phyloP scores from a whole-genome alignment of 23 tunicate species.

The Styela clava region DNA sequence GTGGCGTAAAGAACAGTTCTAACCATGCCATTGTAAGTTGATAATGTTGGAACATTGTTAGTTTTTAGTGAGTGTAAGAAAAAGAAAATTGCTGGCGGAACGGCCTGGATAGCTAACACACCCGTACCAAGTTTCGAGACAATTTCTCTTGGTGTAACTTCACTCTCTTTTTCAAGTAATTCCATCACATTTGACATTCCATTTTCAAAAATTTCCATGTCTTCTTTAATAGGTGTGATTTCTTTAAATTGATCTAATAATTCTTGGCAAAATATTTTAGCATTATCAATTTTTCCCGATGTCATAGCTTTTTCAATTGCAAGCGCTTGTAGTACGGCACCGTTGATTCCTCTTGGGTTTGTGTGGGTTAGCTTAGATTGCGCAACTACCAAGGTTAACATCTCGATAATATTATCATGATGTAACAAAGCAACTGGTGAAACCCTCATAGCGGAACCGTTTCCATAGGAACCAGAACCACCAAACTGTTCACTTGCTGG shows the following conservation, averaged over 20 bases:
- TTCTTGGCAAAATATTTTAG: constrained; percentile 31
- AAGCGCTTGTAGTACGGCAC: constrained; percentile 60
- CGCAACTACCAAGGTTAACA: constrained; percentile 10
- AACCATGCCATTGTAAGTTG: constrained; percentile 19
- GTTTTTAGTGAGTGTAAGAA: constrained; percentile 46
- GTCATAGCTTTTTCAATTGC: constrained; percentile 54
- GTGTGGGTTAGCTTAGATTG: constrained; percentile 42
- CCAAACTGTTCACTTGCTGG: constrained; percentile 64
- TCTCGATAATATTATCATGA: constrained; percentile 8
- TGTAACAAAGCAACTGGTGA: constrained; percentile 56
- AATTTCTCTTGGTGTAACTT: not conserved
- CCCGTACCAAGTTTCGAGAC: constrained; percentile 24
- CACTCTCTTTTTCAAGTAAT: not conserved
- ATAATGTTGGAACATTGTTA: constrained; percentile 23
- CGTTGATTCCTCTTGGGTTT: constrained; percentile 53
- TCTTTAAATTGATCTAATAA: constrained; percentile 16
- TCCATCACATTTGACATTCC: not conserved
- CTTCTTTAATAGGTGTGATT: not conserved
- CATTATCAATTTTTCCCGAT: not conserved
- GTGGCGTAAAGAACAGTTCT: constrained; percentile 47
- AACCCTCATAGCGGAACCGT: constrained; percentile 83
- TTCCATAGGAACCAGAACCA: constrained; percentile 83
- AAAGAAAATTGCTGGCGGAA: constrained; percentile 56
- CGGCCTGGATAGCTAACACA: constrained; percentile 43
- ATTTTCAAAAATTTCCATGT: not conserved